Evolutionary conservation across 92 coral and sea anemone species (phyloP), one percentile per base, ranked within the genome.

Genomic region (Zoanthus gigantus): DNA sequence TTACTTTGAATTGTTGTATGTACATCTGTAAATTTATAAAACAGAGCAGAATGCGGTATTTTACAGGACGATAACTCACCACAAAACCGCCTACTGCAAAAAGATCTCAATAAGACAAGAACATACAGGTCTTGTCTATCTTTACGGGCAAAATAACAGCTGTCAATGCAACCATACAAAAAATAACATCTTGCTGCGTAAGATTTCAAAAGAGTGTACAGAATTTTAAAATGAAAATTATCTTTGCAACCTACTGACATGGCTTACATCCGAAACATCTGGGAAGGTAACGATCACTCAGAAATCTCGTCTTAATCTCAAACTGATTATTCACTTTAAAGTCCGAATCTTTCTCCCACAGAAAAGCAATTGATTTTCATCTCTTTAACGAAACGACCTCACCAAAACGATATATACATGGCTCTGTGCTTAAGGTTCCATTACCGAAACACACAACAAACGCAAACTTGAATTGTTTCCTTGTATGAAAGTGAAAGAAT

Each of bases 241-340:
- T 81, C 75, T 63, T 80, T 66, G 46, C 28, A 47, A 34, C 29
- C 37, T 45, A 61, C 74, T 37, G 42, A 61, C 29, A 79, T 81
- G 61, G 61, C 75, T 34, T 63, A 18, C 75, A 67, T n/a, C 30
- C 66, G 52, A 66, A 77, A 81, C 85, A 81, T 81, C 85, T 81
- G 85, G 63, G 45, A 17, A 46, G 29, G 53, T 7, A 63, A 67
- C 30, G 54, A 66, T 45, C 85, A 46, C 48, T 81, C 74, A 23
- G 31, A 46, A 65, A 46, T 46, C 60, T 29, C 46, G 23, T 81
- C n/a, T n/a, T 66, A 81, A 81, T 81, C 85, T 81, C 13, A 5
- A 81, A 57, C 10, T 65, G 30, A 67, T 81, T 81, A 67, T 47
- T 65, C 6, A 17, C 71, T 60, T 8, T 48, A 37, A 61, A 60